Base-by-base conservation (phyloP, 2,113 vertebrate genomes). In the Perca schrenkii region DNA sequence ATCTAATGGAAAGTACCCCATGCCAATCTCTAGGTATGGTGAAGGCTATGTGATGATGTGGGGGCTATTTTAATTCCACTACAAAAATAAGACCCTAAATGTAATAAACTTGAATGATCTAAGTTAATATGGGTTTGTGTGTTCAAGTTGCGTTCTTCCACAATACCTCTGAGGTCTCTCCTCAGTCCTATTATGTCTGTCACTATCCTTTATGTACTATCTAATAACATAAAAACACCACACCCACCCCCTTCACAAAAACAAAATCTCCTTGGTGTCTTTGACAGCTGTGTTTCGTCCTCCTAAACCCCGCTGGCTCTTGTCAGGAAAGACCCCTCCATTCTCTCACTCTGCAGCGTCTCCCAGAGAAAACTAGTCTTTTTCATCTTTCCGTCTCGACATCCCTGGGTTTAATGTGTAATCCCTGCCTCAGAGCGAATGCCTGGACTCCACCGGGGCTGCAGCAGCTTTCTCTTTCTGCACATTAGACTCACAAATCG, bases 401-500 rank as follows among this genome's bases (percentile, higher is more conserved):
- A 73, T 87, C 80, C 80, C 76, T 34, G 64, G 87, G 67, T 86
- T 84, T 85, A 81, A 75, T 80, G 74, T 84, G 82, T 93, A 89
- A 95, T 92, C 86, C 88, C 84, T 69, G 80, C 87, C 80, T 85
- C 64, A 73, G 84, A 91, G 75, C 6, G 16, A 80, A 81, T 49
- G 62, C 74, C 49, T 0, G 10, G 46, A 60, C 11, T 74, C 72
- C 3, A 25, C 74, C 0, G 74, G 74, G 85, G 82, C 82, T 77
- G 90, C 83, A 36, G 85, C 89, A 82, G 74, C 86, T 77, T 87
- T 79, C 79, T 84, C 70, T 82, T 54, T 74, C 74, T 88, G 74
- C 86, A 53, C 89, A 92, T 93, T 91, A 93, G 90, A 93, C 85
- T 91, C 89, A 84, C 88, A 93, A 92, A 92, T 91, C 64, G 68